These are phyloP conservation scores for Cordilura impudica DNA, from an alignment of 2,888 invertebrate species.

Conservation along the genomic window DNA sequence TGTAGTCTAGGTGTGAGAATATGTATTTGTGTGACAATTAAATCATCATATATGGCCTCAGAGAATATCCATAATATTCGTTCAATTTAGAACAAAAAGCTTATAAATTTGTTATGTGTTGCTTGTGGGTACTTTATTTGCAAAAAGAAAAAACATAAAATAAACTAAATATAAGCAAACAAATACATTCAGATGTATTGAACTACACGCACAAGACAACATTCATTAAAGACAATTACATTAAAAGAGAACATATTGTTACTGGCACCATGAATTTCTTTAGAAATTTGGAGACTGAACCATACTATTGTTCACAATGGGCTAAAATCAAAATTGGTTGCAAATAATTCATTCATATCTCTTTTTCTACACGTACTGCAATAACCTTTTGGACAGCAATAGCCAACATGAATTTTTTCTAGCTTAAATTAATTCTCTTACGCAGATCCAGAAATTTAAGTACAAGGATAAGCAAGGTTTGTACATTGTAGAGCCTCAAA, in stretches of 20 bases:
- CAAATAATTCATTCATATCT: too few relatives aligned
- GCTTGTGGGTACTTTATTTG: conserved; percentile 13
- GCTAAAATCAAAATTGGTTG: not conserved
- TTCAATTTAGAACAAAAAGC: conserved; percentile 38
- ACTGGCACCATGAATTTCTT: not conserved
- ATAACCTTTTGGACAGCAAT: too few relatives aligned
- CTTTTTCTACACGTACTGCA: too few relatives aligned
- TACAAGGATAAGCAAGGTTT: too few relatives aligned
- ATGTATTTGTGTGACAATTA: not conserved
- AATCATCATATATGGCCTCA: not conserved
- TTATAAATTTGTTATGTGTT: conserved; percentile 40
- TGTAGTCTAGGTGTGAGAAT: too few relatives aligned
- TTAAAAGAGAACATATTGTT: conserved; percentile 16
- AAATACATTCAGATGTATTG: not conserved
- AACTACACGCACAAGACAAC: conserved; percentile 26
- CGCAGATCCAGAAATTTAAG: too few relatives aligned
- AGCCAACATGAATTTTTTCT: too few relatives aligned
- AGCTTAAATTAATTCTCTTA: too few relatives aligned
- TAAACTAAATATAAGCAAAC: not conserved
- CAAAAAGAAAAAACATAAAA: not conserved
- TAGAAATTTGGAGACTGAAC: not conserved
- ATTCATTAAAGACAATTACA: conserved; percentile 33
- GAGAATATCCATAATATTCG: conserved; percentile 22
- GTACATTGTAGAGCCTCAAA: too few relatives aligned
- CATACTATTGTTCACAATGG: not conserved